Evolutionary conservation across 2,888 invertebrate species (phyloP), one percentile per base, ranked within the genome.

Genomic region (Diploptera punctata): DNA sequence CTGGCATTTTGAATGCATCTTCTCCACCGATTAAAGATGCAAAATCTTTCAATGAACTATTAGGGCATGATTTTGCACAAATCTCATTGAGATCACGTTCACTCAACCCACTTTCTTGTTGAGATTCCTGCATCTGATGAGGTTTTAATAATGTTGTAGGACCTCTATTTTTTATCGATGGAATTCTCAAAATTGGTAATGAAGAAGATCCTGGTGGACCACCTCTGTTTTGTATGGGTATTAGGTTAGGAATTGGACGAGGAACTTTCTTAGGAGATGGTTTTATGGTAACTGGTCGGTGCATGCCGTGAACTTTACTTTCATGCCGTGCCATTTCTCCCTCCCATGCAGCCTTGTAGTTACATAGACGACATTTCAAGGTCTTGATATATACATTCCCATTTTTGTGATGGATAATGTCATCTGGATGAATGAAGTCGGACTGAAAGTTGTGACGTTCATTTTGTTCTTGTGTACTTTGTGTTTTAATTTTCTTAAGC

Each of bases 181-280:
- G 77, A 19, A 77, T 76, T 21, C 74, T 68, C 54, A 76, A 49
- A n/a, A 76, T 75, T 18, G 77, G 75, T 21, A 74, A 71, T 19
- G 77, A 44, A 29, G 65, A 9, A 62, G 71, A 62, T 3, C 31
- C 43, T 7, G 67, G 67, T 7, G 61, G 57, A 4, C 54, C 43
- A 33, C n/a, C 49, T 61, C 76, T 77, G 31, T 74, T 76, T 61
- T 79, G 79, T 68, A 93, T 87, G 4, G 93, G 93, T 80, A 93
- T 93, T 60, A 93, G 86, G 81, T 92, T 92, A 67, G 93, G 93
- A 76, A 92, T 87, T 0, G 93, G 93, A 68, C 92, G 85, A 13
- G 88, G 83, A 62, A 82, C 79, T 77, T 84, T 86, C 76, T 82
- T 82, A 24, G 47, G 43, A 7, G 69, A 31, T 29, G 67, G 70